Evolutionary conservation across 2,113 vertebrate genomes (phyloP), one percentile per base, ranked within the genome.

Genomic region (Proterorhinus semilunaris): DNA sequence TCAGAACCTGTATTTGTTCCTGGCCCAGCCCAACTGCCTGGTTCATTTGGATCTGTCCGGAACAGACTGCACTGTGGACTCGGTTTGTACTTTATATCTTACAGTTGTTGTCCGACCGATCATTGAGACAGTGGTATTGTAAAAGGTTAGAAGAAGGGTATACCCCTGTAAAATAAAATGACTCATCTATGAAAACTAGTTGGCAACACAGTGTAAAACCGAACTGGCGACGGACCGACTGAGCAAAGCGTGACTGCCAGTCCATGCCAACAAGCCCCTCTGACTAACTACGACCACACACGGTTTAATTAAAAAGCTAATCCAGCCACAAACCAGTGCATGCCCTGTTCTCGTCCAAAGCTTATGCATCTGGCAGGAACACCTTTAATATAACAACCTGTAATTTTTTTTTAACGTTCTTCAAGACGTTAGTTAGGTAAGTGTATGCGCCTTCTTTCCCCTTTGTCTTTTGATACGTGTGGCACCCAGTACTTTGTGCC

Each of bases 21-120:
- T 97, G 88, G 95, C 95, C 71, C 94, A 96, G 84, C 95, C 95
- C 72, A 97, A 97, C 63, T 95, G 94, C 59, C 90, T 97, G 77
- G 92, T 96, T 27, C 94, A 95, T 74, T 82, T 97, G 89, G 94
- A 97, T 79, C 85, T 96, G 68, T 94, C 95, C 0, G 94, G 93
- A 43, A 96, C 95, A 0, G 95, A 97, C 91, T 96, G 95, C 17
- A 84, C 91, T 1, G 90, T 97, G 8, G 95, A 97, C 81, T 89
- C 82, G 85, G 95, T 96, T 76, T 91, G 95, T 91, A 81, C 21
- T 83, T 75, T 21, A 36, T 13, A 5, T 68, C 57, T 80, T 12
- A 15, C 69, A 17, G 3, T 65, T 68, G 43, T 74, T 43, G 36
- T 12, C 69, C 80, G 64, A 80, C 80, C 75, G 27, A 36, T 74